Conservation (phyloP, 2,113 vertebrate species). For the Varanus salvator region DNA sequence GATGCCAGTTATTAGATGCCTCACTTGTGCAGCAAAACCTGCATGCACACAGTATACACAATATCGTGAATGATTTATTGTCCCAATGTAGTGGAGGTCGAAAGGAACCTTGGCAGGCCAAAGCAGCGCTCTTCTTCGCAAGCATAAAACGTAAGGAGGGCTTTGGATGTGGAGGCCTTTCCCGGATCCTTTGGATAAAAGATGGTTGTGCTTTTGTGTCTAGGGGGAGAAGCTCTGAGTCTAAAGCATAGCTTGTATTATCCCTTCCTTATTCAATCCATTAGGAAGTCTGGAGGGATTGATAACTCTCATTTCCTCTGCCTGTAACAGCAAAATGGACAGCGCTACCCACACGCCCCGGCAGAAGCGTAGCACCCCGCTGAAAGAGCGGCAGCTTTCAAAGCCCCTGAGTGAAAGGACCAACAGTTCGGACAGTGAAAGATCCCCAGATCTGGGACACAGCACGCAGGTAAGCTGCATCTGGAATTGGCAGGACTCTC, state of each 20-base stretch:
- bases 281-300: background rate
- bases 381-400: conserved; percentile 88
- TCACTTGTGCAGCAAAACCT: background rate
- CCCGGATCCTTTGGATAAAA: background rate
- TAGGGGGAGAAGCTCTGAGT: background rate
- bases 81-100: background rate
- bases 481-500: accelerated
- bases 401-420: conserved; percentile 87
- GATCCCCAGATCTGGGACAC: conserved; percentile 86
- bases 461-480: conserved; percentile 79
- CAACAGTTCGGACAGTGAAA: conserved; percentile 90
- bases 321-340: conserved; percentile 76
- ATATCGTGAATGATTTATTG: background rate
- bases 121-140: background rate
- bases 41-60: background rate
- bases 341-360: conserved; percentile 80
- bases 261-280: background rate
- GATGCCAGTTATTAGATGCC: background rate
- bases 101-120: no score
- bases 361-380: conserved; percentile 84
- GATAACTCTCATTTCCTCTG: background rate
- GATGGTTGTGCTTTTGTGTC: background rate
- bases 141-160: background rate
- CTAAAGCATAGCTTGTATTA: background rate
- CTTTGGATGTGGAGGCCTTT: background rate